These are phyloP conservation scores for Oligia latruncula DNA, from an alignment of 2,888 invertebrate species.

Conservation along the genomic window DNA sequence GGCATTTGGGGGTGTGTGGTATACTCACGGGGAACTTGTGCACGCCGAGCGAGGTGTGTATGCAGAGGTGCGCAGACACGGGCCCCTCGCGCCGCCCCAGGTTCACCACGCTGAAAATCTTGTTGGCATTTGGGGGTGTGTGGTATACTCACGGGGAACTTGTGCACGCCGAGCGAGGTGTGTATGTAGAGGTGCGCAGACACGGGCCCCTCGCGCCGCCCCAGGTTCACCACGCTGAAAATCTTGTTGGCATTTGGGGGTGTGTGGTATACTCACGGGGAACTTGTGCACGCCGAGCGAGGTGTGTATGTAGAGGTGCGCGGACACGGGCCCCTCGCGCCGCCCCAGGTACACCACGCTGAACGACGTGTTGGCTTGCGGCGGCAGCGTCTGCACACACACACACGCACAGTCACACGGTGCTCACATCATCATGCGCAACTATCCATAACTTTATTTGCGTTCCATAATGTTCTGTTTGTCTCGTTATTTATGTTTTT, in stretches of 20 bases:
- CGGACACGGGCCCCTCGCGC: slow-evolving; percentile 96
- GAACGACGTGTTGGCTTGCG: slow-evolving; percentile 97
- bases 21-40: too few species aligned
- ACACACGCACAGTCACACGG: neutral
- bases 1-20: too few species aligned
- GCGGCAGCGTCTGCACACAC: slow-evolving; percentile 94
- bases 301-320: slow-evolving; percentile 97
- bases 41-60: too few species aligned
- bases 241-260: slow-evolving; percentile 92
- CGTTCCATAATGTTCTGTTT: neutral
- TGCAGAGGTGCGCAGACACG: too few species aligned
- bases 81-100: too few species aligned
- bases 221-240: slow-evolving; percentile 98
- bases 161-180: slow-evolving; percentile 97
- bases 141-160: slow-evolving; percentile 92
- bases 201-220: slow-evolving; percentile 96
- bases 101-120: too few species aligned
- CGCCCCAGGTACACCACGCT: slow-evolving; percentile 98
- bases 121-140: too few species aligned
- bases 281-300: slow-evolving; percentile 97
- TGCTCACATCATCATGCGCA: neutral
- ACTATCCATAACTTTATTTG: neutral
- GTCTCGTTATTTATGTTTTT: neutral
- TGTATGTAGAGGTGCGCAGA: slow-evolving; percentile 97
- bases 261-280: slow-evolving; percentile 88